These are phyloP conservation scores for Halcyon smyrnensis DNA, from an alignment of 2,797 vertebrate genomes.

Conservation along the genomic window DNA sequence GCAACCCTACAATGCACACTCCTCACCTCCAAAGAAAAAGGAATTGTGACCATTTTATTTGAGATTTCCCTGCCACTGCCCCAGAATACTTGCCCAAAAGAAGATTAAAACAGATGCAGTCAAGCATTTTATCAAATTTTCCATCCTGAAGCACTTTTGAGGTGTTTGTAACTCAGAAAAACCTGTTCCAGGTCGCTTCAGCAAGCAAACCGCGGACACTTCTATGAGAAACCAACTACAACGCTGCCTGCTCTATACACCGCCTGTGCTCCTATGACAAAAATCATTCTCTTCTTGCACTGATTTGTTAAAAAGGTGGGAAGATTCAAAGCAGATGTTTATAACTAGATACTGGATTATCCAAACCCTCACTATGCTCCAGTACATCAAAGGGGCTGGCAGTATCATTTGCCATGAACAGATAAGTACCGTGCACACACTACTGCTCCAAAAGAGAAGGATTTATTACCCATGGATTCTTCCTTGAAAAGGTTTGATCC, in stretches of 20 bases:
- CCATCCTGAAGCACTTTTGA: neutral
- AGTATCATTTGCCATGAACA: neutral
- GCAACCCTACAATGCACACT: neutral
- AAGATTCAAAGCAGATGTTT: neutral
- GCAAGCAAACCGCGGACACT: neutral
- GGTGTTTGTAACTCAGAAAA: neutral
- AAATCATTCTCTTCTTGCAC: neutral
- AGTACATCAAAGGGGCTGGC: neutral
- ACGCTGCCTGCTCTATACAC: accelerated
- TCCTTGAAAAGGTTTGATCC: neutral
- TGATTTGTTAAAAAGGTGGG: neutral
- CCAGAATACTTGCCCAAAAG: neutral
- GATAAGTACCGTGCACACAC: neutral
- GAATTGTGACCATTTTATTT: neutral
- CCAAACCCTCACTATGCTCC: neutral
- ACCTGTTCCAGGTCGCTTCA: neutral
- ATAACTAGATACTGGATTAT: neutral
- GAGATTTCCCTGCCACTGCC: neutral
- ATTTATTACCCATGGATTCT: neutral
- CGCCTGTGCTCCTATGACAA: neutral
- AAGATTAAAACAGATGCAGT: neutral
- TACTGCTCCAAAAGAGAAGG: neutral
- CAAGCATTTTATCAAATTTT: neutral
- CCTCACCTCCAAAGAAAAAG: neutral
- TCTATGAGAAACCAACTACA: neutral